phyloP scores from a whole-genome alignment of 2,113 vertebrate genomes.

The Chaetodon auriga region DNA sequence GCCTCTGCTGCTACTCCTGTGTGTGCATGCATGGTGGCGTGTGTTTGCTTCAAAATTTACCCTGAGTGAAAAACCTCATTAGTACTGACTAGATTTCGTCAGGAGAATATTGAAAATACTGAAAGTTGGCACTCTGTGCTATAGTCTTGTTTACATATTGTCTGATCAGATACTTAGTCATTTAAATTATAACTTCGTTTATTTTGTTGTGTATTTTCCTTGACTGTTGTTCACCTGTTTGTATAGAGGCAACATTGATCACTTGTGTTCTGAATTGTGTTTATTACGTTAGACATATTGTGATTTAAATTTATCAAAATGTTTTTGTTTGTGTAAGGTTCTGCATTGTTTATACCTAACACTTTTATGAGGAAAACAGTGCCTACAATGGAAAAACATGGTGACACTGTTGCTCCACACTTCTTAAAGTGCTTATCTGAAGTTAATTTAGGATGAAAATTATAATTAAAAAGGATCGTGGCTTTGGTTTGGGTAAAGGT shows the following conservation, averaged over 20 bases:
- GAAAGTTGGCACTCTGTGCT: not conserved
- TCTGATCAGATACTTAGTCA: not conserved
- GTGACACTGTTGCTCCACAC: too few species aligned
- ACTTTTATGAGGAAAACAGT: too few species aligned
- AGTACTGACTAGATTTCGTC: not conserved
- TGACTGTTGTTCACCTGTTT: not conserved
- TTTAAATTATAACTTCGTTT: not conserved
- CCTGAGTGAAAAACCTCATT: not conserved
- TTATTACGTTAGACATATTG: too few species aligned
- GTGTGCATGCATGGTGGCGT: not conserved
- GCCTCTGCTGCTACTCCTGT: constrained; percentile 87
- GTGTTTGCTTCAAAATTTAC: not conserved
- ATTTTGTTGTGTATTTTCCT: not conserved
- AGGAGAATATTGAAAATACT: not conserved
- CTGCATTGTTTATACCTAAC: too few species aligned
- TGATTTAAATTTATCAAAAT: too few species aligned
- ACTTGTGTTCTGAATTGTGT: too few species aligned
- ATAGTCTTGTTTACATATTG: not conserved
- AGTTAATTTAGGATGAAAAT: not conserved
- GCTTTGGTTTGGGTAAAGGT: not conserved
- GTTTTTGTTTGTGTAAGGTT: too few species aligned
- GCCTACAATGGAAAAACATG: too few species aligned
- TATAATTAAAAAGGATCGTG: not conserved
- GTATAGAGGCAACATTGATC: too few species aligned
- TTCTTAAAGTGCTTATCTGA: too few species aligned